phyloP scores from a whole-genome alignment of 2,888 invertebrate species.

The Torymus tubicola region DNA sequence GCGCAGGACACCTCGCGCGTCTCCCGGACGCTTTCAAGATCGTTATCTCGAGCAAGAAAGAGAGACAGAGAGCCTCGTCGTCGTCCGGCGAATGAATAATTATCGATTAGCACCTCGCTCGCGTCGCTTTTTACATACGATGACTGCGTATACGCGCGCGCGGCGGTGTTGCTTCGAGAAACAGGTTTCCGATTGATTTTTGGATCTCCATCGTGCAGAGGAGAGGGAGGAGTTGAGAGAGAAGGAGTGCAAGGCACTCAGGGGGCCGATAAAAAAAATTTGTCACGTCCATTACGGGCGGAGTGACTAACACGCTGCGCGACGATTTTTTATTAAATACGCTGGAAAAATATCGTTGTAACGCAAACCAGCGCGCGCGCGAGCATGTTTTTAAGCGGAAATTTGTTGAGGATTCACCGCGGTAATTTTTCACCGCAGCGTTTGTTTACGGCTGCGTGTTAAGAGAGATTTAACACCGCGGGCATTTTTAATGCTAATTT shows the following conservation, averaged over 20 bases:
- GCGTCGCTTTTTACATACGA: conserved; percentile 24
- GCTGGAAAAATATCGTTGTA: conserved; percentile 14
- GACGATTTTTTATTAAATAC: conserved; percentile 20
- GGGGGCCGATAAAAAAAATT: conserved; percentile 53
- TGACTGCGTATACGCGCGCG: conserved; percentile 2
- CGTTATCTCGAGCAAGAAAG: conserved; percentile 43
- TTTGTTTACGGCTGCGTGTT: no score
- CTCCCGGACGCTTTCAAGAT: conserved; percentile 49
- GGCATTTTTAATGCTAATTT: no score
- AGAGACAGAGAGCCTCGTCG: conserved; percentile 42
- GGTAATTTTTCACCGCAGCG: neutral
- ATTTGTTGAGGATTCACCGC: neutral
- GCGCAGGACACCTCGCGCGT: conserved; percentile 42
- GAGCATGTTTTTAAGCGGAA: neutral
- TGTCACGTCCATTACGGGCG: conserved; percentile 53
- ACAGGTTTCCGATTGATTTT: conserved; percentile 56
- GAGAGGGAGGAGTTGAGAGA: neutral
- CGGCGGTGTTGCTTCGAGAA: conserved; percentile 13
- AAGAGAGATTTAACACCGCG: no score
- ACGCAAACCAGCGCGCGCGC: neutral
- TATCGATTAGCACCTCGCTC: conserved; percentile 68
- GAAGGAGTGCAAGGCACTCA: conserved; percentile 37
- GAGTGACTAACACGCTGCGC: conserved; percentile 42
- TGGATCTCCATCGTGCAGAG: conserved; percentile 12
- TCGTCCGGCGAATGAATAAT: conserved; percentile 71